Percentiles rank a stretch among this genome's conserved stretches.
These are phyloP conservation scores for Cranoglanis bouderius DNA, from an alignment of 2,113 vertebrate genomes.

Conservation along the genomic window DNA sequence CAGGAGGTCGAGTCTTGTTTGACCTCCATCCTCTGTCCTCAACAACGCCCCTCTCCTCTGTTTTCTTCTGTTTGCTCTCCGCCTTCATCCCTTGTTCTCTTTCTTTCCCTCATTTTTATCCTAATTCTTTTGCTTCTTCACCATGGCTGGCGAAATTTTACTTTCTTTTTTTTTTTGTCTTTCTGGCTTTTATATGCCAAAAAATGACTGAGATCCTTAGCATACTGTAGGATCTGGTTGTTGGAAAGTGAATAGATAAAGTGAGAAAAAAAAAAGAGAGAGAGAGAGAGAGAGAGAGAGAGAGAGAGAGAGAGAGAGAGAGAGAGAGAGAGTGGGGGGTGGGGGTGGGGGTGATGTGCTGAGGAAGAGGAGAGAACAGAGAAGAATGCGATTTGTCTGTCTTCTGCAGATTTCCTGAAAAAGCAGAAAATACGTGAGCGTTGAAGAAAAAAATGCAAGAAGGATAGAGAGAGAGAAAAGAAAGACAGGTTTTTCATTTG, in stretches of 20 bases:
- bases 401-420: background rate
- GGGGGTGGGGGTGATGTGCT: background rate
- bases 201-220: constrained; percentile 60
- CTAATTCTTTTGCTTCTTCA: background rate
- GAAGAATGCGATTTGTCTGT: background rate
- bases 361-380: background rate
- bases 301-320: background rate
- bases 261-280: constrained; percentile 37
- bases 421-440: background rate
- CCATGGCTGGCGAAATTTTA: background rate
- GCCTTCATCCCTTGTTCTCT: constrained; percentile 25
- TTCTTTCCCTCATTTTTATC: background rate
- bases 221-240: constrained; percentile 72
- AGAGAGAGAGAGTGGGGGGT: constrained; percentile 3
- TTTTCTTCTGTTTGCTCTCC: constrained; percentile 35
- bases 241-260: constrained; percentile 65
- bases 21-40: constrained; percentile 33
- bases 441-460: background rate
- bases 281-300: constrained; percentile 11
- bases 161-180: constrained; percentile 37
- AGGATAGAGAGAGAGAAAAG: background rate
- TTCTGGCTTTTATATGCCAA: constrained; percentile 57
- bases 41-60: background rate
- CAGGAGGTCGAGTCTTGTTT: constrained; percentile 22
- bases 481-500: background rate